Evolutionary conservation across 1,140 invertebrate species (phyloP).

Genomic region (Choristoneura fumiferana): DNA sequence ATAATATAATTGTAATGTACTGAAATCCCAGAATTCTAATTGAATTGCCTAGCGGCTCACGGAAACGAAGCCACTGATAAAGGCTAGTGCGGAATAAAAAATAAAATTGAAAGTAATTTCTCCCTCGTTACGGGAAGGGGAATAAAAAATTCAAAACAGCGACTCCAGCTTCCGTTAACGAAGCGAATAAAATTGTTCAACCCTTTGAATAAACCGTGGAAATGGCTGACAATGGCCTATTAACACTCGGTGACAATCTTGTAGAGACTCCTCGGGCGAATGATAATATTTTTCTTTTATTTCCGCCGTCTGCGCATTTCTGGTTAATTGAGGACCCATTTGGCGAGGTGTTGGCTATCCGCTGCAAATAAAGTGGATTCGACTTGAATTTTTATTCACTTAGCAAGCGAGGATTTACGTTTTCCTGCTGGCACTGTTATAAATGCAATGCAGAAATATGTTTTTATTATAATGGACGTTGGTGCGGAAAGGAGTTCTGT

Average conservation of each 20-base stretch:
- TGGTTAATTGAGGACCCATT: constrained; percentile 55
- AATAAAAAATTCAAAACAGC: constrained; percentile 50
- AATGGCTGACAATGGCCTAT: constrained; percentile 61
- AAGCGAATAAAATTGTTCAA: constrained; percentile 58
- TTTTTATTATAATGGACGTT: too few relatives aligned
- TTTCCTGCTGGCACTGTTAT: too few relatives aligned
- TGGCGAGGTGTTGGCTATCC: constrained; percentile 37
- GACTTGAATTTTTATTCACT: constrained; percentile 3
- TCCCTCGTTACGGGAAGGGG: constrained; percentile 19
- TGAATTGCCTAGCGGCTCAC: too few relatives aligned
- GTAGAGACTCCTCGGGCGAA: constrained; percentile 40
- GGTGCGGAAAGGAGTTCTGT: too few relatives aligned
- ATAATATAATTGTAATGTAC: too few relatives aligned
- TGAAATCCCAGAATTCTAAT: too few relatives aligned
- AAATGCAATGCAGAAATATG: too few relatives aligned
- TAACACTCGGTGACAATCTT: constrained; percentile 60
- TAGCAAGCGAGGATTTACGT: too few relatives aligned
- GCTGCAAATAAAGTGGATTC: constrained; percentile 9
- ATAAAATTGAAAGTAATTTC: constrained; percentile 17
- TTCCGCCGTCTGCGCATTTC: constrained; percentile 40
- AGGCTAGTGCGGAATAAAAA: background rate
- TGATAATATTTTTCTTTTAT: constrained; percentile 65
- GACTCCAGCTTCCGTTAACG: constrained; percentile 47
- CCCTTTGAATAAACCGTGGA: constrained; percentile 54
- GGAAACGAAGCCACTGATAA: too few relatives aligned